Percentiles rank a stretch among this genome's conserved stretches.
Evolutionary conservation across 2,113 vertebrate genomes (phyloP).

Genomic region (Nestor notabilis): DNA sequence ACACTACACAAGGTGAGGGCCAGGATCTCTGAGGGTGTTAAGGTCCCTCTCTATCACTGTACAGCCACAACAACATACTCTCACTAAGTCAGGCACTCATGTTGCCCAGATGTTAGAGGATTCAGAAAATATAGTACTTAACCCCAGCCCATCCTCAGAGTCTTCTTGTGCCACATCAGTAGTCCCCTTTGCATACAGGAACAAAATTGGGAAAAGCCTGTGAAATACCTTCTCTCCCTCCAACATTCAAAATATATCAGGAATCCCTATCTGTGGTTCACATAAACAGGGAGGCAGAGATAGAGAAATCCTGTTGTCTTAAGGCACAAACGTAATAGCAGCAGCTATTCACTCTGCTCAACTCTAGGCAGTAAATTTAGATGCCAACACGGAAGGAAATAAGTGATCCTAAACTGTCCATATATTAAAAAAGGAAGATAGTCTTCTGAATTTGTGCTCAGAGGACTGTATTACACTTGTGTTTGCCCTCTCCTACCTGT

Average conservation of each 20-base stretch:
- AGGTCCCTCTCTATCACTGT: not conserved
- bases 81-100: not conserved
- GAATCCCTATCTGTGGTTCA: not conserved
- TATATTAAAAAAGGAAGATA: not conserved
- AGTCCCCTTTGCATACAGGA: not conserved
- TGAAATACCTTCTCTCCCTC: not conserved
- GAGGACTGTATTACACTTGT: not conserved
- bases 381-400: not conserved
- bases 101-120: not conserved
- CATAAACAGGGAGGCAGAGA: not conserved
- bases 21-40: not conserved
- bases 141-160: not conserved
- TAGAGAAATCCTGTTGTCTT: not conserved
- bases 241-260: not conserved
- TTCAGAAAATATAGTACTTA: not conserved
- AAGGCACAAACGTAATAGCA: not conserved
- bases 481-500: not conserved
- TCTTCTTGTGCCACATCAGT: not conserved
- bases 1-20: not conserved
- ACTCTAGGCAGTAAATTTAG: not conserved
- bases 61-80: not conserved
- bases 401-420: not conserved
- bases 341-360: not conserved
- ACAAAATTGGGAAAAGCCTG: not conserved
- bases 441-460: not conserved